Evolutionary conservation across 1,140 invertebrate genomes (phyloP).

Genomic region (Drosophila parabipectinata): DNA sequence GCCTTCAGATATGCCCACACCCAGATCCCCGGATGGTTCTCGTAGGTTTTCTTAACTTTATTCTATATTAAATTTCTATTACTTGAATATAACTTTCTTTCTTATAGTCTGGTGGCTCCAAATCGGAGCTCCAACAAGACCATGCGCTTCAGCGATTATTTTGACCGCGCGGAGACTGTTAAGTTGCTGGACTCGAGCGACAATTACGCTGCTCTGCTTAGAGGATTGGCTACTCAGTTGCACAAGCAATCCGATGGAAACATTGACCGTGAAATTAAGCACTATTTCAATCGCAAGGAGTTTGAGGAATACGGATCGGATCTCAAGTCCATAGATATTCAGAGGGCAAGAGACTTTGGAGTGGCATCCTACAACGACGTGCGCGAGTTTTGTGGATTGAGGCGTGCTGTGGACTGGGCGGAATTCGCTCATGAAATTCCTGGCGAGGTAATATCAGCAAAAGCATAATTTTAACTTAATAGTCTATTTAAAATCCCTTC

Average conservation of each 20-base stretch:
- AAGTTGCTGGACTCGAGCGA: conserved; percentile 85
- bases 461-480: too few species aligned
- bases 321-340: conserved; percentile 92
- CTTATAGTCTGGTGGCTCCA: conserved; percentile 87
- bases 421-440: conserved; percentile 90
- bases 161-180: conserved; percentile 85
- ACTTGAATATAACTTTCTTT: conserved; percentile 14
- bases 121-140: conserved; percentile 85
- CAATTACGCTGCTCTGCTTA: conserved; percentile 88
- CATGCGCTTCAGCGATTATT: conserved; percentile 90
- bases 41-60: conserved; percentile 85
- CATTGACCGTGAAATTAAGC: conserved; percentile 90
- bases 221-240: conserved; percentile 89
- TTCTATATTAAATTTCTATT: neutral
- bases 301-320: conserved; percentile 85
- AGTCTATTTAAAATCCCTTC: too few species aligned
- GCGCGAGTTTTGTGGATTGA: conserved; percentile 91
- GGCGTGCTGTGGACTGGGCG: conserved; percentile 88
- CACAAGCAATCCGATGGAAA: conserved; percentile 88
- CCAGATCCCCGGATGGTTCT: conserved; percentile 90
- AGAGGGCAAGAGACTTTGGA: conserved; percentile 95
- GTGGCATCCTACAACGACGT: conserved; percentile 92
- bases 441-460: conserved; percentile 82
- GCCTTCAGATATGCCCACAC: conserved; percentile 95
- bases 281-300: conserved; percentile 89